Conservation (phyloP, 1,140 invertebrate genomes). For the Drosophila setifemur region DNA sequence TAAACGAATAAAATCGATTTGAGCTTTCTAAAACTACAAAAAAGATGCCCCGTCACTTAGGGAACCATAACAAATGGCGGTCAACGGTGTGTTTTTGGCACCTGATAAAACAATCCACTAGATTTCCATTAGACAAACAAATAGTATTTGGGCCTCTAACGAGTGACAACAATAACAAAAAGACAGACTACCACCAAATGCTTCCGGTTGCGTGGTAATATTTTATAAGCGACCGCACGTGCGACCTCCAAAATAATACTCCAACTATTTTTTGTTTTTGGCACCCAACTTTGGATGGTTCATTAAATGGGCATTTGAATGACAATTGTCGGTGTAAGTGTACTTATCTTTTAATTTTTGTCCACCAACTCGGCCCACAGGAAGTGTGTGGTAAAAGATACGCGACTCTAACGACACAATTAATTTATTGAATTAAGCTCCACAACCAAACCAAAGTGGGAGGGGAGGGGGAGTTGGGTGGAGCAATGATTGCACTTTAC, state of each 20-base stretch:
- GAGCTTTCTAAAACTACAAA: neutral
- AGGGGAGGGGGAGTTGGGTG: neutral
- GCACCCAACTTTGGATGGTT: conserved; percentile 25
- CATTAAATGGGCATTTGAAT: conserved; percentile 67
- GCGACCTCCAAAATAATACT: conserved; percentile 49
- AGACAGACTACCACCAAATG: conserved; percentile 13
- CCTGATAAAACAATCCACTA: conserved; percentile 23
- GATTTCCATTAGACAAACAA: conserved; percentile 34
- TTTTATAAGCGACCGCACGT: conserved; percentile 50
- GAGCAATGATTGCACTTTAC: conserved; percentile 58
- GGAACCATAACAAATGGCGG: conserved; percentile 12
- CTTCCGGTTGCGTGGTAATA: conserved; percentile 37
- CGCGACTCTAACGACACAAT: conserved; percentile 59
- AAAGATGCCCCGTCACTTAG: conserved; percentile 16
- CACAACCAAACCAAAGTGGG: no score
- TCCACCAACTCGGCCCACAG: conserved; percentile 22
- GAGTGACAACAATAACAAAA: conserved; percentile 19
- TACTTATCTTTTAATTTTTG: conserved; percentile 2
- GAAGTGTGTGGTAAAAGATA: conserved; percentile 57
- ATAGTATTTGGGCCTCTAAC: conserved; percentile 23
- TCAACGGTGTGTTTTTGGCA: conserved; percentile 11
- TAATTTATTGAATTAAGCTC: conserved; percentile 68
- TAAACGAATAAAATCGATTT: neutral
- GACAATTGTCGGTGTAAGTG: conserved; percentile 39
- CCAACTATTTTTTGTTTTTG: no score